Evolutionary conservation across 2,888 invertebrate species (phyloP), one percentile per base, ranked within the genome.

Genomic region (Sesia apiformis): DNA sequence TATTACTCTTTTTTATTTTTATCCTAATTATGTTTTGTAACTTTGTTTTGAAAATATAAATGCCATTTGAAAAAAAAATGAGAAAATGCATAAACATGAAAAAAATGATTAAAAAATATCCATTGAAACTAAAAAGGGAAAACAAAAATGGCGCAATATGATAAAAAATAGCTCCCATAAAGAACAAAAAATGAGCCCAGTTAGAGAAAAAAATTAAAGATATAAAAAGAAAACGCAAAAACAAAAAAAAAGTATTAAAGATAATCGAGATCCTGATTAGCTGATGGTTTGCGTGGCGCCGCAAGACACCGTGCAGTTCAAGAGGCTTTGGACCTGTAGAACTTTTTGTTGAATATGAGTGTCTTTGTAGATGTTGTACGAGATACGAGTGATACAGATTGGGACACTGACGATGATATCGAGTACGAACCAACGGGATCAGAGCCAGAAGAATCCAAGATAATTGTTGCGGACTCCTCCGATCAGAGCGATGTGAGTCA

Each of bases 361-460:
- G 77, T 75, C 67, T 82, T 86, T 86, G 76, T 87, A 90, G 90
- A 90, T 87, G 69, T 77, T 76, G 90, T 84, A 66, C 82, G 86
- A 60, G 91, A 91, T 77, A 90, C 91, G 61, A 89, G 83, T 71
- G 91, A 91, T 76, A 84, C 90, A 57, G 50, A 50, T 4, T 38
- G 50, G n/a, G 39, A 39, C 62, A 78, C 70, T 52, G 69, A 70
- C 38, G 71, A 74, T 53, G 72, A 69, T 39, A 59, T 81, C 51
- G 89, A 90, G 72, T 91, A 82, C 72, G 91, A 91, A 67, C 91
- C 92, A 4, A 90, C 90, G 49, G 82, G 81, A 56, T 73, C 84
- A 4, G 92, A 90, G 8, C n/a, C n/a, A 4, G 49, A 49, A n/a
- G n/a, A 7, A 6, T 39, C 38, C 5, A 38, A 38, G 7, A 50